Base-by-base conservation (phyloP, 2,888 invertebrate genomes). In the Eledone cirrhosa region DNA sequence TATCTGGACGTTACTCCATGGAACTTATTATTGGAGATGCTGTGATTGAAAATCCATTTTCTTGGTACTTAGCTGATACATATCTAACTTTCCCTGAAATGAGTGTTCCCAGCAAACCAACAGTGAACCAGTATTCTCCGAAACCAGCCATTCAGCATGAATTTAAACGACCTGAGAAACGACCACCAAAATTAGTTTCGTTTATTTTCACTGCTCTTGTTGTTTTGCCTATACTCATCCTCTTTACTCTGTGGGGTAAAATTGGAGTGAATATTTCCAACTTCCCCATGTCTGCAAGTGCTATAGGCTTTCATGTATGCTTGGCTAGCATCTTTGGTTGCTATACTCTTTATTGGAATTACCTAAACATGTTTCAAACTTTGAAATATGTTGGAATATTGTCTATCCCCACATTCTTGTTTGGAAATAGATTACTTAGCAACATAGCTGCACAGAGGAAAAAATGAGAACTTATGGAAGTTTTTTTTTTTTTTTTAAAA, bases 311-410 rank as follows among this genome's bases (percentile, higher is more conserved):
- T 92, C 99, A 99, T 91, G 85, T 94, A 3, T 96, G 97, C 80
- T 93, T 99, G 65, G 96, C 92, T 95, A 95, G 93, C 47, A 97
- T 98, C 80, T 94, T 99, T 88, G 93, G 92, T 0, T 93, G 99
- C 79, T 99, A 98, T 92, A 94, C 94, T 78, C 91, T 95, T 87
- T 97, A 99, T 92, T 99, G 98, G 98, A 92, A 97, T 85, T 93
- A 94, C 89, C 92, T 99, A 86, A 94, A 97, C 89, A 99, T 99
- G 99, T 99, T 99, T 92, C 94, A 95, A 84, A 98, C 99, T 27
- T 92, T 97, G 86, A 95, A 96, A 85, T 97, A 96, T 92, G 93
- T 99, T 86, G 92, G 95, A 84, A 94, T 95, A 80, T 93, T 99
- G 79, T 97, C 94, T 80, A 92, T 95, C 63, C 93, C 97, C 83